Percentiles rank a stretch among this genome's conserved stretches.
Evolutionary conservation across 2,797 vertebrate genomes (phyloP).

Genomic region (Sebastes vulpes): DNA sequence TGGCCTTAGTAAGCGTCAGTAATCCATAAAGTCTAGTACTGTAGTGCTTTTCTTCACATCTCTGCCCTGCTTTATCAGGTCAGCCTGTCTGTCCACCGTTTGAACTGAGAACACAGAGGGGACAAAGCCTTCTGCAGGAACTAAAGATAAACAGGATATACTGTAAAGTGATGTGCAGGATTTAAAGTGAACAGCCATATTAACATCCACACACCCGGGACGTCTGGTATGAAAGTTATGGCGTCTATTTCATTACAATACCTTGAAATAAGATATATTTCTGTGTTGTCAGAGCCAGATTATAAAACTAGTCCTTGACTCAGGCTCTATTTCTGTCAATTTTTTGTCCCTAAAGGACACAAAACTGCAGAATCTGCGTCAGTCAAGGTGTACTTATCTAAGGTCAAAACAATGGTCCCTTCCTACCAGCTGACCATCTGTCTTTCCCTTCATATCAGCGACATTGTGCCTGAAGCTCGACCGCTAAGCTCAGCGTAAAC

Average conservation of each 20-base stretch:
- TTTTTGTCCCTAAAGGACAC: neutral
- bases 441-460: slow-evolving; percentile 16
- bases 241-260: neutral
- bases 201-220: neutral
- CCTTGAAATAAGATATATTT: neutral
- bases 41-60: slow-evolving; percentile 63
- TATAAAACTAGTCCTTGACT: neutral
- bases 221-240: neutral
- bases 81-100: slow-evolving; percentile 50
- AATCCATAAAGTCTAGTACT: slow-evolving; percentile 76
- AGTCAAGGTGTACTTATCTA: slow-evolving; percentile 12
- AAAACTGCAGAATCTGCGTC: neutral
- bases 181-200: neutral
- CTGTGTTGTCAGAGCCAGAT: neutral
- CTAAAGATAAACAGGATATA: neutral
- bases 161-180: neutral
- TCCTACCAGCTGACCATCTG: slow-evolving; percentile 58
- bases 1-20: slow-evolving; percentile 76
- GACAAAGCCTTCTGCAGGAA: neutral
- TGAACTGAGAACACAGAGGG: slow-evolving; percentile 33
- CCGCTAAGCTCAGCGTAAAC: slow-evolving; percentile 32
- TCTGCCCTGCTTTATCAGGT: slow-evolving; percentile 51
- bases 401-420: slow-evolving; percentile 25
- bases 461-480: slow-evolving; percentile 5
- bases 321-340: neutral